phyloP scores from a whole-genome alignment of 92 coral and sea anemone genomes.

The Montipora capitata region DNA sequence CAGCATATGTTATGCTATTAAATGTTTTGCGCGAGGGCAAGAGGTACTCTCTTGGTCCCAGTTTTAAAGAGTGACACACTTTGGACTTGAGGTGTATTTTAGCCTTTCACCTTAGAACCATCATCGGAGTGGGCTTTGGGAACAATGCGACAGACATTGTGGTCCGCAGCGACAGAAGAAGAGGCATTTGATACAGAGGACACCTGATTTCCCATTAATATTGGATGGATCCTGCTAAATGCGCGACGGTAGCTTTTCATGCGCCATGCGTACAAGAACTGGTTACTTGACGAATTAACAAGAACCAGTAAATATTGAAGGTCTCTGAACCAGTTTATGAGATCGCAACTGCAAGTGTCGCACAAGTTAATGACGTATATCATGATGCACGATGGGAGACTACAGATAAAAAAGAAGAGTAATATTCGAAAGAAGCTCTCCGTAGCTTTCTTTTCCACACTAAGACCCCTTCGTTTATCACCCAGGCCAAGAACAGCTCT shows the following conservation, averaged over 20 bases:
- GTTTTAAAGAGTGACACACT: too few relatives aligned
- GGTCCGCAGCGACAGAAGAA: not conserved
- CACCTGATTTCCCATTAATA: not conserved
- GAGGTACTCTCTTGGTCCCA: too few relatives aligned
- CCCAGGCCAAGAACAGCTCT: not conserved
- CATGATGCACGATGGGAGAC: conserved; percentile 86
- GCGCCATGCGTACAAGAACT: conserved; percentile 93
- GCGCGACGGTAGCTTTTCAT: conserved; percentile 84
- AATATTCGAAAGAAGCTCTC: conserved; percentile 79
- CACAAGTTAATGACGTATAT: conserved; percentile 93
- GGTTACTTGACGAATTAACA: conserved; percentile 85
- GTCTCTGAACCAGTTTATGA: conserved; percentile 92
- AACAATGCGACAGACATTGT: too few relatives aligned
- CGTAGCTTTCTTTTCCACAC: conserved; percentile 78
- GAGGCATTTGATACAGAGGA: not conserved
- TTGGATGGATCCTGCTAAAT: conserved; percentile 55
- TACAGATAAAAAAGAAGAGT: conserved; percentile 75
- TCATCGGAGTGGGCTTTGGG: too few relatives aligned
- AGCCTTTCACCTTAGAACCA: too few relatives aligned
- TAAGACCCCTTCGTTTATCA: conserved; percentile 17
- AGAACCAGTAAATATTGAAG: conserved; percentile 85
- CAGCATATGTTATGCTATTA: too few relatives aligned
- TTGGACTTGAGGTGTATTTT: too few relatives aligned
- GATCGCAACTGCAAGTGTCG: conserved; percentile 79
- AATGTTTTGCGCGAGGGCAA: too few relatives aligned